Conservation (phyloP, 2,888 invertebrate species). For the Agrotis segetum region DNA sequence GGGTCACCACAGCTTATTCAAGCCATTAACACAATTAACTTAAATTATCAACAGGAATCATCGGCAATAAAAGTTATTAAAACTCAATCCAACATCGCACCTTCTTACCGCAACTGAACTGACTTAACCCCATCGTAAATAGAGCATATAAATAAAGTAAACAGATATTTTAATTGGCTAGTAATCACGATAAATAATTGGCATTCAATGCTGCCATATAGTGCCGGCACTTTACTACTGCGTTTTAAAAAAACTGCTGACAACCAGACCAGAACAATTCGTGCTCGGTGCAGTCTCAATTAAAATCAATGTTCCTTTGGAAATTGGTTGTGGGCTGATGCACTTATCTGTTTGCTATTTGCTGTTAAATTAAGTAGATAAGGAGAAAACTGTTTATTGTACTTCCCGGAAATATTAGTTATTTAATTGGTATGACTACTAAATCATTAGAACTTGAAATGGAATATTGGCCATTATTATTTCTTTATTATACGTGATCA, state of each 20-base stretch:
- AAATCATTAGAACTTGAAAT: no score
- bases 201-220: constrained; percentile 48
- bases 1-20: no score
- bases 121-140: constrained; percentile 50
- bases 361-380: constrained; percentile 20
- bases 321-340: constrained; percentile 52
- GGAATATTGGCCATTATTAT: no score
- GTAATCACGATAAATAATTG: constrained; percentile 54
- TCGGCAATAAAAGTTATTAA: not conserved
- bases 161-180: constrained; percentile 57
- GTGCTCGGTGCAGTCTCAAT: constrained; percentile 46
- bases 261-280: constrained; percentile 55
- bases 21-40: no score
- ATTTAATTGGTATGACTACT: no score
- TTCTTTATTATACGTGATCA: no score
- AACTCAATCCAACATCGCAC: not conserved
- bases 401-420: not conserved
- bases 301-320: constrained; percentile 56
- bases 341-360: constrained; percentile 41
- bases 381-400: constrained; percentile 5
- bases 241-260: constrained; percentile 32
- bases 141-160: constrained; percentile 55
- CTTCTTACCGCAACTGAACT: constrained; percentile 32
- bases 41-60: no score
- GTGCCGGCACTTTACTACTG: constrained; percentile 35